Evolutionary conservation across 2,888 invertebrate species (phyloP).

Genomic region (Slavum lentiscoides): DNA sequence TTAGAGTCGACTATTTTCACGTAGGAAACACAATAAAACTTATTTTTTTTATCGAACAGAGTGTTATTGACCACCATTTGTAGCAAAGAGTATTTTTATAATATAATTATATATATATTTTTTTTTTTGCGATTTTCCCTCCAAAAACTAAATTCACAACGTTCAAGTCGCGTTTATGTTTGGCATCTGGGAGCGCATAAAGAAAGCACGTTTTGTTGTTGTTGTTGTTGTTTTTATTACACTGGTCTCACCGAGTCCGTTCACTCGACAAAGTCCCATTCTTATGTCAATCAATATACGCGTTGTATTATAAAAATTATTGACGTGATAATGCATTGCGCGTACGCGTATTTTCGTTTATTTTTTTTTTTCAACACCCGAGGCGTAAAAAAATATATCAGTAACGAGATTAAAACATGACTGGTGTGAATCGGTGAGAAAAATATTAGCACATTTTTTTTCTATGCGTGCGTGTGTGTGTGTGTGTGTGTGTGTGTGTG

Average conservation of each 20-base stretch:
- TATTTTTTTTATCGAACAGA: too few relatives aligned
- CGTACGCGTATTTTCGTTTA: conserved; percentile 25
- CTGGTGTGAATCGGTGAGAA: conserved; percentile 6
- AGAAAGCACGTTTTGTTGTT: not conserved
- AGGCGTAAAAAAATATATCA: conserved; percentile 25
- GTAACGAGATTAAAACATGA: conserved; percentile 39
- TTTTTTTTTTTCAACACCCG: conserved; percentile 10
- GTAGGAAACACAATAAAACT: too few relatives aligned
- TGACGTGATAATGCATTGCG: conserved; percentile 29
- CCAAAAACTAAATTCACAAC: not conserved
- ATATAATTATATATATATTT: not conserved
- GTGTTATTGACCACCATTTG: conserved; percentile 7
- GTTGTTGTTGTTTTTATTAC: not conserved
- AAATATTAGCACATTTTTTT: conserved; percentile 14
- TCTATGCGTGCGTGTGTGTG: not conserved
- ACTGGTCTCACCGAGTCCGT: not conserved
- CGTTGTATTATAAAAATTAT: not conserved
- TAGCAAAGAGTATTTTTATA: not conserved
- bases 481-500: not conserved
- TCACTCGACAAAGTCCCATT: not conserved
- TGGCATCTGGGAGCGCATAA: not conserved
- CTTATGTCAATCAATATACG: conserved; percentile 26
- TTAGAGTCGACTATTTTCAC: too few relatives aligned
- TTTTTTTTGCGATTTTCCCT: not conserved
- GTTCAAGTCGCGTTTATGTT: not conserved